Evolutionary conservation across 2,113 vertebrate species (phyloP).

Genomic region (Ceuthmochares aereus): DNA sequence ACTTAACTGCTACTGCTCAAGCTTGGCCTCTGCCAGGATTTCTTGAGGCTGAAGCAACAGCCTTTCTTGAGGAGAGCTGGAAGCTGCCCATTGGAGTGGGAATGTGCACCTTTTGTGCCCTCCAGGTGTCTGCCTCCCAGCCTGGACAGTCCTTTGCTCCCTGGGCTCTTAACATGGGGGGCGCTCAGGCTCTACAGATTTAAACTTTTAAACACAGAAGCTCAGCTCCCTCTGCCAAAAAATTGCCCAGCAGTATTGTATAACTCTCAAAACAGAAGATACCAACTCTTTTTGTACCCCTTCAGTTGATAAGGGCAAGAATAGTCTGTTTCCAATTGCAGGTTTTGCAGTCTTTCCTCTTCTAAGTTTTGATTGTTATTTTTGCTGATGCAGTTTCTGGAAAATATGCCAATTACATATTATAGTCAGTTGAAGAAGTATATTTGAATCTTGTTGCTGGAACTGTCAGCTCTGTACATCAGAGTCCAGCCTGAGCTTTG

Average conservation of each 20-base stretch:
- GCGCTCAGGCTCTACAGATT: neutral
- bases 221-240: neutral
- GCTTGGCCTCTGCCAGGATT: neutral
- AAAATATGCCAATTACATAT: neutral
- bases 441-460: neutral
- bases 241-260: neutral
- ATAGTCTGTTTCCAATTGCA: neutral
- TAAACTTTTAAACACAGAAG: neutral
- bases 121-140: neutral
- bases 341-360: constrained; percentile 10
- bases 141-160: neutral
- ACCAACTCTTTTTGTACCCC: neutral
- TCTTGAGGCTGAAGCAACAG: neutral
- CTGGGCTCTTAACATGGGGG: neutral
- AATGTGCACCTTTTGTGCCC: accelerated
- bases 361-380: neutral
- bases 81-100: neutral
- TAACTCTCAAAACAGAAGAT: neutral
- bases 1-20: neutral
- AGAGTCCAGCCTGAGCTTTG: neutral
- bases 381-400: constrained; percentile 30
- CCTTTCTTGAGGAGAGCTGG: neutral
- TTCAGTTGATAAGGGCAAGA: neutral
- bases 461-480: neutral
- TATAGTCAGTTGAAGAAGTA: neutral